These are phyloP conservation scores for Lepus europaeus DNA, from an alignment of 2,113 vertebrate genomes.

Conservation along the genomic window DNA sequence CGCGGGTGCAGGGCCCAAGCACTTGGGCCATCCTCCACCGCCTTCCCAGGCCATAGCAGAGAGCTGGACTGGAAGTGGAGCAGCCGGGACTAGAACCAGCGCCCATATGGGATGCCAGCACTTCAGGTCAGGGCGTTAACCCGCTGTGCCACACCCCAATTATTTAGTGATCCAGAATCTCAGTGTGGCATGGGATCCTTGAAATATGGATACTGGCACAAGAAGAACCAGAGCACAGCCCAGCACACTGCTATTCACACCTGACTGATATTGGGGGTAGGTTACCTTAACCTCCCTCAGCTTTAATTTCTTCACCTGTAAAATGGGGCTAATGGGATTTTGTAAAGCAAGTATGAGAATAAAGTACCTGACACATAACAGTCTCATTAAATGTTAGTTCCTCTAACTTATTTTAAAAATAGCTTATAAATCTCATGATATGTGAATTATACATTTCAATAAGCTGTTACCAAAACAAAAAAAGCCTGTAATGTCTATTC, in stretches of 20 bases:
- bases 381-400: background rate
- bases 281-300: background rate
- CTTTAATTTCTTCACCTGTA: background rate
- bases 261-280: background rate
- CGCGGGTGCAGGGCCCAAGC: no score
- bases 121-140: no score
- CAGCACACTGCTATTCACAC: background rate
- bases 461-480: background rate
- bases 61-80: no score
- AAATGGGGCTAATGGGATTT: background rate
- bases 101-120: no score
- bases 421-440: background rate
- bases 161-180: background rate
- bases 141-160: no score
- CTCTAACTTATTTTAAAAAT: background rate
- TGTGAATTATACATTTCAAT: background rate
- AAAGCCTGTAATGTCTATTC: background rate
- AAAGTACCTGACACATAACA: background rate
- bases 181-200: background rate
- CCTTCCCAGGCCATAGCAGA: no score
- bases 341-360: background rate
- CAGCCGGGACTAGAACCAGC: no score
- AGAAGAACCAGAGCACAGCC: background rate
- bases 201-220: no score
- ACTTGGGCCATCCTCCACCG: no score